Conservation (phyloP, 2,888 invertebrate species). For the Halocaridina rubra region DNA sequence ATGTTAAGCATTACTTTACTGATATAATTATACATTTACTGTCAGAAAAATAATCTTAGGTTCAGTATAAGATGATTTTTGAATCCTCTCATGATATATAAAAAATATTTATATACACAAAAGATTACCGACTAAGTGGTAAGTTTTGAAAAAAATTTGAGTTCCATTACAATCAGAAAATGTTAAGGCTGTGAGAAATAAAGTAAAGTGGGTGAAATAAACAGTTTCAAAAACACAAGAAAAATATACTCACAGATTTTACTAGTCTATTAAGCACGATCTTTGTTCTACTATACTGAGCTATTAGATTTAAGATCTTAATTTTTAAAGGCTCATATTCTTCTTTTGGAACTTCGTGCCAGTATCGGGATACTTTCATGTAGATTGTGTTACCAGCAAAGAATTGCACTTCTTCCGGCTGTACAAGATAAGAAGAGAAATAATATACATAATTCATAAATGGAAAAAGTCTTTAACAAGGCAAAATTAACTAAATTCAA, state of each 20-base stretch:
- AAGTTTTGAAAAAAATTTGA: too few relatives aligned
- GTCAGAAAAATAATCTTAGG: too few relatives aligned
- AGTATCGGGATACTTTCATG: slow-evolving; percentile 86
- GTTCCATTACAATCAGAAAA: too few relatives aligned
- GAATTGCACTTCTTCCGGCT: slow-evolving; percentile 86
- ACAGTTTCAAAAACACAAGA: neutral
- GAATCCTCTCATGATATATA: too few relatives aligned
- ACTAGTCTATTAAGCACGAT: slow-evolving; percentile 87
- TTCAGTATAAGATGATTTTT: too few relatives aligned
- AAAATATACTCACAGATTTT: slow-evolving; percentile 76
- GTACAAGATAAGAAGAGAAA: slow-evolving; percentile 10
- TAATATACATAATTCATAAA: neutral
- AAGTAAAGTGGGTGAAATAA: neutral
- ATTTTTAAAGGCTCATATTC: slow-evolving; percentile 82
- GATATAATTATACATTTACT: too few relatives aligned
- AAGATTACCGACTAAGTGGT: too few relatives aligned
- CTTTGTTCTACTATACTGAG: slow-evolving; percentile 84
- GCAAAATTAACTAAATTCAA: too few relatives aligned
- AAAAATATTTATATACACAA: too few relatives aligned
- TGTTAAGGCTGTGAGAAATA: too few relatives aligned
- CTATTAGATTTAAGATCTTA: slow-evolving; percentile 81
- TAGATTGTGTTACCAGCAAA: slow-evolving; percentile 93
- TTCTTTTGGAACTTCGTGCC: slow-evolving; percentile 86
- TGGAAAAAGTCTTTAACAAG: too few relatives aligned
- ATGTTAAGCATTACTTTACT: too few relatives aligned